Evolutionary conservation across 2,113 vertebrate genomes (phyloP), one percentile per base, ranked within the genome.

Genomic region (Spizaetus ornatus): DNA sequence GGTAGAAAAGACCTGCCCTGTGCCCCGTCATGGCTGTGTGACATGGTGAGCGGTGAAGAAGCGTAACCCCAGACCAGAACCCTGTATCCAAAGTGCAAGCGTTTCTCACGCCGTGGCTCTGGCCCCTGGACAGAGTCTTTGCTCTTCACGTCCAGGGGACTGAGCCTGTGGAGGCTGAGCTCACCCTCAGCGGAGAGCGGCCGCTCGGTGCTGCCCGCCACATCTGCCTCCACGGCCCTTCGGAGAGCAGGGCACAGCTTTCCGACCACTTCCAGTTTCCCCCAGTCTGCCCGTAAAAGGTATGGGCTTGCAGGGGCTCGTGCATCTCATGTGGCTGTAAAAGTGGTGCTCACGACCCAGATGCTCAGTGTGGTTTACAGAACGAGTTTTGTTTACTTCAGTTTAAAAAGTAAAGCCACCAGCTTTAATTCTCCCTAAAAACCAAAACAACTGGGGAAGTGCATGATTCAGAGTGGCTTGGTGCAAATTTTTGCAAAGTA

Each of bases 401-500:
- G 36, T 79, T 96, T 56, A 89, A 48, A 76, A 87, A 93, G 56
- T 76, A 74, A 89, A 92, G 62, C 66, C 92, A 91, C 34, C 45
- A 91, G 65, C 70, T 97, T 95, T 90, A 92, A 83, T 82, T 78
- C 52, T 89, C 72, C 10, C 2, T 73, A 62, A 63, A 73, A 62
- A 53, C 17, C 31, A 78, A 78, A 95, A 69, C 67, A 70, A 21
- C 5, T 7, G 12, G 31, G 48, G 67, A 92, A 91, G 80, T 71
- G 61, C 81, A 92, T 4, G 59, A 76, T 55, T 91, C 86, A 61
- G 71, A 78, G 66, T 38, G 88, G 77, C 26, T 89, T 11, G 58
- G 95, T 97, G 96, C 97, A 98, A 97, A 98, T 84, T 91, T 90
- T 86, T 93, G 94, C 94, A 88, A 96, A 94, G 48, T 91, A 81